These are phyloP conservation scores for Thaumetopoea pityocampa DNA, from an alignment of 1,140 invertebrate genomes.

Conservation along the genomic window DNA sequence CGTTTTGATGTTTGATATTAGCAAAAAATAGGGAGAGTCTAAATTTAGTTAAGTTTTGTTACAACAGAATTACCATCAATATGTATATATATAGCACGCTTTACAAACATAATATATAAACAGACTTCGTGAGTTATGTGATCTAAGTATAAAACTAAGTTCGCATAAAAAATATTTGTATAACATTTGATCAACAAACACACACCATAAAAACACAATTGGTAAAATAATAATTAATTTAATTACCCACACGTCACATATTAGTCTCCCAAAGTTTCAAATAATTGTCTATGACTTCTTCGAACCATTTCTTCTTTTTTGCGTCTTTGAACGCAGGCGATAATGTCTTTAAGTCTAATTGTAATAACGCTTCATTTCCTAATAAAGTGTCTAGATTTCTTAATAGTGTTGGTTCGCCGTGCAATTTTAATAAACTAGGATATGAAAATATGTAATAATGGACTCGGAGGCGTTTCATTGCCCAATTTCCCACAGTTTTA, in stretches of 20 bases:
- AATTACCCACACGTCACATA: constrained; percentile 76
- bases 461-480: constrained; percentile 81
- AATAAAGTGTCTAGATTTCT: constrained; percentile 83
- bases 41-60: too few species aligned
- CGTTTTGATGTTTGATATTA: too few species aligned
- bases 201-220: constrained; percentile 9
- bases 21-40: too few species aligned
- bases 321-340: constrained; percentile 85
- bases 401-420: constrained; percentile 83
- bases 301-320: constrained; percentile 85
- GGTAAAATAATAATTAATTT: constrained; percentile 11
- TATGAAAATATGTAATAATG: constrained; percentile 90
- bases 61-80: too few species aligned
- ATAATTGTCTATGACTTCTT: constrained; percentile 91
- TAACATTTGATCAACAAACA: not conserved
- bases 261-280: constrained; percentile 92
- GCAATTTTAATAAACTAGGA: constrained; percentile 86
- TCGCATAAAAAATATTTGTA: not conserved
- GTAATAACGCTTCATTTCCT: constrained; percentile 88
- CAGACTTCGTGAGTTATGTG: too few species aligned
- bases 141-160: too few species aligned
- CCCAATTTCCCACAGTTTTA: constrained; percentile 86
- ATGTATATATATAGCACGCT: too few species aligned
- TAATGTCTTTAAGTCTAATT: constrained; percentile 86
- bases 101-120: too few species aligned